Conservation (phyloP, 2,888 invertebrate species). For the Gnatocerus cornutus region DNA sequence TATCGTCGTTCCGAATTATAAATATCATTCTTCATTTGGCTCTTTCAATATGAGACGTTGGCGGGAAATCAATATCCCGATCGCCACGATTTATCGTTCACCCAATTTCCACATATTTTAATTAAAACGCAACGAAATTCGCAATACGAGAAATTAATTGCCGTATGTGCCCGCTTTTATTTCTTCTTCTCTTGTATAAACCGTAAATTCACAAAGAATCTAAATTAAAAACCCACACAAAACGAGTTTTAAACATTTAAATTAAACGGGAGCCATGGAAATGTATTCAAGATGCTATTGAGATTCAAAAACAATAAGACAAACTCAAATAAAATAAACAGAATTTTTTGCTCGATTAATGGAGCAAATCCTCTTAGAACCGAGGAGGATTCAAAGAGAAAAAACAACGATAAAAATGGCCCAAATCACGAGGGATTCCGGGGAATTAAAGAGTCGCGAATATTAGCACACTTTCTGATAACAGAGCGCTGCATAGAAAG, state of each 20-base stretch:
- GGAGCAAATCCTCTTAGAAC: slow-evolving; percentile 8
- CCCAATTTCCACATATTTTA: slow-evolving; percentile 39
- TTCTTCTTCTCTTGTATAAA: slow-evolving; percentile 19
- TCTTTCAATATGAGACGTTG: slow-evolving; percentile 13
- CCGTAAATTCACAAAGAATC: not conserved
- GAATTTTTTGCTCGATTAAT: slow-evolving; percentile 5
- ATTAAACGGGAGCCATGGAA: not conserved
- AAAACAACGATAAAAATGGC: too few species aligned
- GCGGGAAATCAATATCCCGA: slow-evolving; percentile 23
- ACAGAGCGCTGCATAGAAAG: too few species aligned
- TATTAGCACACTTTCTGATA: too few species aligned
- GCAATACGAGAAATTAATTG: slow-evolving; percentile 31
- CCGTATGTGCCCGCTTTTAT: slow-evolving; percentile 18
- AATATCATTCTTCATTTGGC: slow-evolving; percentile 28
- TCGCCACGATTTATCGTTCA: slow-evolving; percentile 28
- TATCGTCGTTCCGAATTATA: slow-evolving; percentile 13
- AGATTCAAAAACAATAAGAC: not conserved
- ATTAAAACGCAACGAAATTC: slow-evolving; percentile 37
- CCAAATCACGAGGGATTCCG: too few species aligned
- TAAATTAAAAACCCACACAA: not conserved
- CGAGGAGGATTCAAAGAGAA: not conserved
- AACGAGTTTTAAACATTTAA: not conserved
- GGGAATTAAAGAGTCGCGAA: too few species aligned
- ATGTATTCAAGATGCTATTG: not conserved
- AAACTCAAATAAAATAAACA: not conserved